Evolutionary conservation across 2,888 invertebrate genomes (phyloP), one percentile per base, ranked within the genome.

Genomic region (Anticlea derivata): DNA sequence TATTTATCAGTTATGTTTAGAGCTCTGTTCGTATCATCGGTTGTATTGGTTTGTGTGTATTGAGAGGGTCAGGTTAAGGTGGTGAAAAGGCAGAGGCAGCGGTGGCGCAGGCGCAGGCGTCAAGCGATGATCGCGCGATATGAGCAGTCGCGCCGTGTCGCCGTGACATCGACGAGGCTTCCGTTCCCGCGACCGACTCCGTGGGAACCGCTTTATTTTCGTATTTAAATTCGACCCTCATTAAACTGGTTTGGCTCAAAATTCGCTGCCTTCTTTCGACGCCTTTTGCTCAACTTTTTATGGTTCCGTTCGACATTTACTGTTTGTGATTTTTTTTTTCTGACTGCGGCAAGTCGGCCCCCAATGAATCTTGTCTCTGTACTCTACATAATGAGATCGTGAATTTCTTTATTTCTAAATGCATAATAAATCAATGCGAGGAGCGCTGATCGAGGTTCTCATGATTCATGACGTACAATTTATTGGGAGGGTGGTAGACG

Each of bases 181-280:
- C 90, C 89, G 90, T 86, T 88, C 88, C 88, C 89, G 88, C 87
- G 85, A 82, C 70, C 80, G 78, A 83, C 80, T 79, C 83, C 90
- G 90, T 90, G 90, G 89, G 90, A 90, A 90, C 87, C 79, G 81
- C 77, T 83, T 86, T 85, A 87, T 87, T 88, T 86, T 87, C 88
- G 77, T 87, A 89, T 90, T 88, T 86, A 87, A 89, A 90, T 90
- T 82, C 87, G 90, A 88, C 88, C 90, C 90, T 86, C 90, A 90
- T 89, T 89, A 90, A 90, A 90, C 90, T 78, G 88, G 90, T 90
- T 90, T 83, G 76, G 78, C 78, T 88, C 83, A 88, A 90, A 87
- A 90, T 89, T 89, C 81, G 88, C 89, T 88, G 90, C 89, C 89
- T 88, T 81, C 87, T 88, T 89, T 89, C 88, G 88, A 84, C 89